These are phyloP conservation scores for Hylyphantes graminicola DNA, from an alignment of 1,140 invertebrate genomes.

Conservation along the genomic window DNA sequence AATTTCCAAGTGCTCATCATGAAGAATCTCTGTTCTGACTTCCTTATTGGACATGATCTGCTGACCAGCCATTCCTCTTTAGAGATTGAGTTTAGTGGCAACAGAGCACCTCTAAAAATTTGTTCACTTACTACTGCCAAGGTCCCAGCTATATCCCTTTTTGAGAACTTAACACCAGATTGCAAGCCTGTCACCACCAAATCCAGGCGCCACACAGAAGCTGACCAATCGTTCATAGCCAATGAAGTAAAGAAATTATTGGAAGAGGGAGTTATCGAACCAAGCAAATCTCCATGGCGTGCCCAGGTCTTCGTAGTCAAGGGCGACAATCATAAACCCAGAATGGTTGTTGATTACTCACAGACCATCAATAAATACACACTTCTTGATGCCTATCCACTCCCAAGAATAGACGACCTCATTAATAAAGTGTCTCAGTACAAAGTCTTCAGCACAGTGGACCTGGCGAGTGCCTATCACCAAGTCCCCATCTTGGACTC, in stretches of 20 bases:
- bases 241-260: not conserved
- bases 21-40: too few relatives aligned
- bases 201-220: slow-evolving; percentile 3
- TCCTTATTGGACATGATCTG: too few relatives aligned
- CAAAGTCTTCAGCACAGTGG: too few relatives aligned
- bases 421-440: not conserved
- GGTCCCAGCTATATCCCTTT: not conserved
- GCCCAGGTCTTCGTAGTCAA: not conserved
- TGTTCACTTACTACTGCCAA: not conserved
- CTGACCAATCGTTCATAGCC: not conserved
- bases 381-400: not conserved
- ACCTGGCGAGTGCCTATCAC: too few relatives aligned
- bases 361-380: not conserved
- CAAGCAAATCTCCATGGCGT: not conserved
- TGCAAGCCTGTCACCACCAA: not conserved
- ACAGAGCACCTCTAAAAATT: not conserved
- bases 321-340: not conserved
- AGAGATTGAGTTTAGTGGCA: not conserved
- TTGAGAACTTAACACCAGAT: not conserved
- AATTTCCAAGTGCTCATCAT: too few relatives aligned
- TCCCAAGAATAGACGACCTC: not conserved
- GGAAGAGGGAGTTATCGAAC: not conserved
- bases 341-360: not conserved
- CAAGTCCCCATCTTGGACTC: not conserved
- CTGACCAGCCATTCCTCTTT: too few relatives aligned